These are phyloP conservation scores for Biston stratarius DNA, from an alignment of 2,888 invertebrate genomes.

Conservation along the genomic window DNA sequence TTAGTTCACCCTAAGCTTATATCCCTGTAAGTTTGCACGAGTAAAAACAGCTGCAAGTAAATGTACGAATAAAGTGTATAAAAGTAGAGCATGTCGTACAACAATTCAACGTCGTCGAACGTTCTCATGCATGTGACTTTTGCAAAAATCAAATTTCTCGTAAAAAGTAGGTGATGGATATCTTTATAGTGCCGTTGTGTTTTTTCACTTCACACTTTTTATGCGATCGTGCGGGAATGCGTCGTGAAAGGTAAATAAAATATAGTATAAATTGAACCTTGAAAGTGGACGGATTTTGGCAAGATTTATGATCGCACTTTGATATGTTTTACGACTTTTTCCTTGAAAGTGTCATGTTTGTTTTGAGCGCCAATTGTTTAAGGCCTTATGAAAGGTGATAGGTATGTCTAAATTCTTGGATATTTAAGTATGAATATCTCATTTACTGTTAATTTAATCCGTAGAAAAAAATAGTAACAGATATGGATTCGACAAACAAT, in stretches of 20 bases:
- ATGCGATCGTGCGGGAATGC: conserved; percentile 46
- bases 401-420: too few species aligned
- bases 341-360: conserved; percentile 13
- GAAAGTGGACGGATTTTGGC: conserved; percentile 34
- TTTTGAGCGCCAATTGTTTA: not conserved
- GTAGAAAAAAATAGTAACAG: too few species aligned
- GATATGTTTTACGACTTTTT: conserved; percentile 28
- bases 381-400: too few species aligned
- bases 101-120: conserved; percentile 23
- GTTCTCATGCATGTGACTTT: conserved; percentile 28
- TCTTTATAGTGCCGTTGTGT: conserved; percentile 43
- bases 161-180: conserved; percentile 42
- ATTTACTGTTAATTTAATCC: too few species aligned
- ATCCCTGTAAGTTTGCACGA: not conserved
- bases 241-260: conserved; percentile 46
- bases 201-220: conserved; percentile 40
- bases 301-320: conserved; percentile 26
- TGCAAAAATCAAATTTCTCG: conserved; percentile 28
- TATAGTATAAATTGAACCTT: conserved; percentile 37
- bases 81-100: conserved; percentile 38
- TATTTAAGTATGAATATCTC: too few species aligned
- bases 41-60: conserved; percentile 45
- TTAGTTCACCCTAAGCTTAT: too few species aligned
- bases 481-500: too few species aligned
- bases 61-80: not conserved